Evolutionary conservation across 2,888 invertebrate genomes (phyloP).

Genomic region (Macrophya alboannulata): DNA sequence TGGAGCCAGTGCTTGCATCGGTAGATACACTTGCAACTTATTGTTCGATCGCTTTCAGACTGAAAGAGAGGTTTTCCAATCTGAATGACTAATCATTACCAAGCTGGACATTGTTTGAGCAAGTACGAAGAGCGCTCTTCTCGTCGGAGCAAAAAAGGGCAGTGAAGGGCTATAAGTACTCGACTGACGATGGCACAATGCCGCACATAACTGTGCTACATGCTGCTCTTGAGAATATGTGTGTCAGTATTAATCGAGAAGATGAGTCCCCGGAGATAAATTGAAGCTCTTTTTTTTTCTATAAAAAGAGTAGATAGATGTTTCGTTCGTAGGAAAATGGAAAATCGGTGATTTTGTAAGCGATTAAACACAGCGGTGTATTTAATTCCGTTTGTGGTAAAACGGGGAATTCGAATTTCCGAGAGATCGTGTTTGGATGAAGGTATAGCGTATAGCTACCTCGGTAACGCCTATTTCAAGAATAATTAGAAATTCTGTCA

Average conservation of each 20-base stretch:
- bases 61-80: slow-evolving; percentile 29
- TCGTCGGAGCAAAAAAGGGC: slow-evolving; percentile 1
- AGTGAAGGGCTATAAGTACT: neutral
- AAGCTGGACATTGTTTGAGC: slow-evolving; percentile 20
- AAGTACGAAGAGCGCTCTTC: neutral
- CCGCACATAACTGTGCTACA: neutral
- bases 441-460: neutral
- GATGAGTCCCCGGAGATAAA: neutral
- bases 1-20: neutral
- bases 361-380: neutral
- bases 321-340: neutral
- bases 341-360: neutral
- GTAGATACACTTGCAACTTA: neutral
- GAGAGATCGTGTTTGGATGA: neutral
- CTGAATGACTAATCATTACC: slow-evolving; percentile 37
- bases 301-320: neutral
- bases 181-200: neutral
- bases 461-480: slow-evolving; percentile 34
- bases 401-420: slow-evolving; percentile 26
- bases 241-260: neutral
- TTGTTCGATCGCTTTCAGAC: neutral
- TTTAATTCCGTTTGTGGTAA: slow-evolving; percentile 39
- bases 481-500: slow-evolving; percentile 55
- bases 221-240: too few relatives aligned
- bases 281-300: neutral